Evolutionary conservation across 2,888 invertebrate species (phyloP).

Genomic region (Lamellibrachia satsuma): DNA sequence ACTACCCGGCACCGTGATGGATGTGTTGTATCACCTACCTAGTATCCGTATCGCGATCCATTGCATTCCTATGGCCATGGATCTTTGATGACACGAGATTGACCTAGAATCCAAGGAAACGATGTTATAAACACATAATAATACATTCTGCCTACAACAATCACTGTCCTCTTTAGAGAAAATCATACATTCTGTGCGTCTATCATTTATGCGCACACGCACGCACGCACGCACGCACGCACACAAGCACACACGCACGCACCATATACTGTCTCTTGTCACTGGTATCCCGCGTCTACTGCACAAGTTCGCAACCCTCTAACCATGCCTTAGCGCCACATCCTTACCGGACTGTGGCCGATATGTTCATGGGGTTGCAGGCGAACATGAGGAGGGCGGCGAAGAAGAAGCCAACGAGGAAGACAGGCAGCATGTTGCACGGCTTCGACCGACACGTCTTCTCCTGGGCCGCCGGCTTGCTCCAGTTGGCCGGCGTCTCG

Average conservation of each 20-base stretch:
- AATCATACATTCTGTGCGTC: background rate
- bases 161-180: background rate
- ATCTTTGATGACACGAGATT: slow-evolving; percentile 23
- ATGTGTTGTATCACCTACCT: slow-evolving; percentile 23
- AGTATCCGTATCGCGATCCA: slow-evolving; percentile 27
- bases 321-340: background rate
- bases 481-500: background rate
- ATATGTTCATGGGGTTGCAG: slow-evolving; percentile 37
- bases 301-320: background rate
- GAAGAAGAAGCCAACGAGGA: slow-evolving; percentile 34
- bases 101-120: slow-evolving; percentile 21
- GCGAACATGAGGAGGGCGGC: slow-evolving; percentile 34
- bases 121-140: background rate
- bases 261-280: background rate
- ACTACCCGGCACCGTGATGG: too few species aligned
- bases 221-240: background rate
- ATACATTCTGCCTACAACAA: background rate
- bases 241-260: background rate
- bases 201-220: background rate
- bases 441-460: background rate
- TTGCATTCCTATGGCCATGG: slow-evolving; percentile 32
- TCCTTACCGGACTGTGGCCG: slow-evolving; percentile 36
- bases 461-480: background rate
- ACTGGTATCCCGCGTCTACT: background rate
- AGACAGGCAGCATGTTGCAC: slow-evolving; percentile 24